Conservation (phyloP, 2,113 vertebrate genomes). For the Fregata magnificens region DNA sequence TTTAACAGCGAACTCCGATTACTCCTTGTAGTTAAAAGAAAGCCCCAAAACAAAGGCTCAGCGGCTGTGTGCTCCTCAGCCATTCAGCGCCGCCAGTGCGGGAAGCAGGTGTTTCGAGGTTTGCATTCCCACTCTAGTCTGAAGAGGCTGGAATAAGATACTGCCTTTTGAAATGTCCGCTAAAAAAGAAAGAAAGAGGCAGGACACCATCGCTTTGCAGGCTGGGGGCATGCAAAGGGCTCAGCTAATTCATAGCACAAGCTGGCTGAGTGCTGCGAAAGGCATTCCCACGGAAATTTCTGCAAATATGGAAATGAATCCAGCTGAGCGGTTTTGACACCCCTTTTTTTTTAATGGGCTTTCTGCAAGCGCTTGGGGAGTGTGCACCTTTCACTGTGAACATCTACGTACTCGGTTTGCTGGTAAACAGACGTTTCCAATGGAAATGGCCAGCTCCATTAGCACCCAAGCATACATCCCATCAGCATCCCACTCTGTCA, state of each 20-base stretch:
- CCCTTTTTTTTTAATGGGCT: not conserved
- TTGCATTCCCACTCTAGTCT: conserved; percentile 13
- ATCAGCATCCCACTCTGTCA: not conserved
- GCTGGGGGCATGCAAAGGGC: not conserved
- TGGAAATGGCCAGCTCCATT: not conserved
- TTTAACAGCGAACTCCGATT: not conserved
- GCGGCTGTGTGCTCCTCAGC: not conserved
- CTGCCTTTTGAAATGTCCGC: not conserved
- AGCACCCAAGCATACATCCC: not conserved
- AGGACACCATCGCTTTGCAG: not conserved
- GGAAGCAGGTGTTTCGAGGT: conserved; percentile 28
- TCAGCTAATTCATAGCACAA: not conserved
- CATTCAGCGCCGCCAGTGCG: not conserved
- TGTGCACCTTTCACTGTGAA: rapidly evolving
- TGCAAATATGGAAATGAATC: not conserved
- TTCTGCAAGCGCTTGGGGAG: not conserved
- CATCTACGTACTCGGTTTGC: not conserved
- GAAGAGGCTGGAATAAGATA: conserved; percentile 8
- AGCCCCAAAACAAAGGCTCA: conserved; percentile 40
- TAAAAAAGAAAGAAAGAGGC: not conserved
- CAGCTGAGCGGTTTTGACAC: not conserved
- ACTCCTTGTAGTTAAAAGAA: conserved; percentile 46
- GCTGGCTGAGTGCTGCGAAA: not conserved
- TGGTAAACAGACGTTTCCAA: not conserved
- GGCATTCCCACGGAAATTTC: not conserved